phyloP scores from a whole-genome alignment of 1,140 invertebrate genomes.

The Bombus pascuorum region DNA sequence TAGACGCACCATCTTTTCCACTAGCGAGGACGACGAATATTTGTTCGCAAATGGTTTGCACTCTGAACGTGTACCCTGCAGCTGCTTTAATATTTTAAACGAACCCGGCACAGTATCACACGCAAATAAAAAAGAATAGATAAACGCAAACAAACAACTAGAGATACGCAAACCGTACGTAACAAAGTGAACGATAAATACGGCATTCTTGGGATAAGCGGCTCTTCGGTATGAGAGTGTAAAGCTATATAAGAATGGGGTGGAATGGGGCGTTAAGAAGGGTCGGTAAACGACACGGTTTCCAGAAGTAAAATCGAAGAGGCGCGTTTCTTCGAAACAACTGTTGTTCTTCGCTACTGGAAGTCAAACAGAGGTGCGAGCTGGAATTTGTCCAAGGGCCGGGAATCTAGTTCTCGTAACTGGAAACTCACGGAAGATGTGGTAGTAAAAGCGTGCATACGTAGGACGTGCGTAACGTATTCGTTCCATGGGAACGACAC shows the following conservation, averaged over 20 bases:
- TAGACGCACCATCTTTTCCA: background rate
- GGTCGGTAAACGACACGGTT: background rate
- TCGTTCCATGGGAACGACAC: background rate
- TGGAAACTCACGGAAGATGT: background rate
- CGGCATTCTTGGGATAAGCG: background rate
- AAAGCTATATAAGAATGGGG: background rate
- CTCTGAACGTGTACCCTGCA: background rate
- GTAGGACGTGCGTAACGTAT: background rate
- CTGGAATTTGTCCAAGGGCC: slow-evolving; percentile 27
- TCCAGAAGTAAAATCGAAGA: background rate
- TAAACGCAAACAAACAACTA: background rate
- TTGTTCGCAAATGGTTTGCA: too few relatives aligned
- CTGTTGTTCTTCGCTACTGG: slow-evolving; percentile 4
- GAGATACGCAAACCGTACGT: background rate
- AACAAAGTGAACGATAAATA: background rate
- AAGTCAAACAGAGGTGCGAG: background rate
- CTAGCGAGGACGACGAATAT: too few relatives aligned
- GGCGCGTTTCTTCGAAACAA: slow-evolving; percentile 4
- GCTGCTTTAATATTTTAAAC: background rate
- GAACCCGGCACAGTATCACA: background rate
- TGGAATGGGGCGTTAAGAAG: background rate
- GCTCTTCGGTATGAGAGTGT: background rate
- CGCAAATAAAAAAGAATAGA: background rate
- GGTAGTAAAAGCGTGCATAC: background rate
- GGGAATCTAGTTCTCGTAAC: slow-evolving; percentile 35